These are phyloP conservation scores for Enteromius viviparus DNA, from an alignment of 2,797 vertebrate species.

Conservation along the genomic window DNA sequence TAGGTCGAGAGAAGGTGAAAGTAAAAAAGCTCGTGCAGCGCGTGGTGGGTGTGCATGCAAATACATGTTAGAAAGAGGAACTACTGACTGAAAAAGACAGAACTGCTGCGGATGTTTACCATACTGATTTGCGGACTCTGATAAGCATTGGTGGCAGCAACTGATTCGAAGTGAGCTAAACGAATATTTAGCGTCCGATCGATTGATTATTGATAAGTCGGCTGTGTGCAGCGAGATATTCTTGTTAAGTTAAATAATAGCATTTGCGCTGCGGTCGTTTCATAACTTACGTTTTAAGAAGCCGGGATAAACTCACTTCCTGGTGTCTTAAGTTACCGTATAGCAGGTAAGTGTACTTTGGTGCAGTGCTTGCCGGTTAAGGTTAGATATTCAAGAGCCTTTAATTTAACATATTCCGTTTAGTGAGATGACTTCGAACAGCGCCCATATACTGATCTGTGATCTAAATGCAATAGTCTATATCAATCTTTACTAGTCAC, in stretches of 20 bases:
- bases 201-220: background rate
- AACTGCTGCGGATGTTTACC: constrained; percentile 20
- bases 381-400: background rate
- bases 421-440: background rate
- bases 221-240: background rate
- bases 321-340: background rate
- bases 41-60: constrained; percentile 45
- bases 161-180: background rate
- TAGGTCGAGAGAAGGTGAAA: constrained; percentile 52
- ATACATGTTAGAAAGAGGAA: constrained; percentile 61
- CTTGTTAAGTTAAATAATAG: background rate
- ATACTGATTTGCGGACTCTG: background rate
- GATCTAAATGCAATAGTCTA: background rate
- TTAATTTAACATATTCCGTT: background rate
- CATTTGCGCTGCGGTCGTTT: background rate
- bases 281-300: background rate
- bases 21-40: constrained; percentile 9
- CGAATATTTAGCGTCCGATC: background rate
- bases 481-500: background rate
- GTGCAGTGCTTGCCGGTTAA: background rate
- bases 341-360: constrained; percentile 13
- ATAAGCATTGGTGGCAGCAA: background rate
- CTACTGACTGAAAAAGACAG: constrained; percentile 13
- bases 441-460: background rate
- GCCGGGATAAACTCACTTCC: constrained; percentile 24